Conservation (phyloP, 1,140 invertebrate species). For the Argopecten irradians region DNA sequence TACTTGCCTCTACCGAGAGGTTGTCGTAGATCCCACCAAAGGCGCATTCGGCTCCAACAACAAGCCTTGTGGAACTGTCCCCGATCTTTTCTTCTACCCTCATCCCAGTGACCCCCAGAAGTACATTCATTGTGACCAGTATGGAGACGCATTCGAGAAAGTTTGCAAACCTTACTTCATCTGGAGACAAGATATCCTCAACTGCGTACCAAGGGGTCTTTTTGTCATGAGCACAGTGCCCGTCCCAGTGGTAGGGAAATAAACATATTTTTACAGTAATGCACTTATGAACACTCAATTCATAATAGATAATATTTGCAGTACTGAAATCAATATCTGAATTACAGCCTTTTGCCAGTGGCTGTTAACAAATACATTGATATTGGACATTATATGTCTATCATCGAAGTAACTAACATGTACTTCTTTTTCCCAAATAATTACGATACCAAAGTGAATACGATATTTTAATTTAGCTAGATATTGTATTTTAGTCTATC, state of each 20-base stretch:
- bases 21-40: conserved; percentile 51
- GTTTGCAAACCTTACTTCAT: conserved; percentile 40
- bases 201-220: conserved; percentile 43
- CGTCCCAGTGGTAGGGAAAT: conserved; percentile 28
- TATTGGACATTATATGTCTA: background rate
- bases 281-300: background rate
- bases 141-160: conserved; percentile 50
- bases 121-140: conserved; percentile 56
- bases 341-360: too few relatives aligned
- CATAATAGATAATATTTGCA: background rate
- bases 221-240: conserved; percentile 26
- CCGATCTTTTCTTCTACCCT: conserved; percentile 53
- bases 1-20: conserved; percentile 53
- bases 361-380: too few relatives aligned
- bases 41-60: conserved; percentile 41
- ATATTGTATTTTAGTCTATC: background rate
- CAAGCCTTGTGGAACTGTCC: conserved; percentile 38
- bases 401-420: background rate
- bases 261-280: background rate
- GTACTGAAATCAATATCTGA: background rate
- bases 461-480: background rate
- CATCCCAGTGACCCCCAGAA: conserved; percentile 52
- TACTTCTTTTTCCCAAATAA: background rate
- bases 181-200: conserved; percentile 41
- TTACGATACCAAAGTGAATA: background rate